Percentiles rank a stretch among this genome's conserved stretches.
These are phyloP conservation scores for Petromus typicus DNA, from an alignment of 2,113 vertebrate species.

Conservation along the genomic window DNA sequence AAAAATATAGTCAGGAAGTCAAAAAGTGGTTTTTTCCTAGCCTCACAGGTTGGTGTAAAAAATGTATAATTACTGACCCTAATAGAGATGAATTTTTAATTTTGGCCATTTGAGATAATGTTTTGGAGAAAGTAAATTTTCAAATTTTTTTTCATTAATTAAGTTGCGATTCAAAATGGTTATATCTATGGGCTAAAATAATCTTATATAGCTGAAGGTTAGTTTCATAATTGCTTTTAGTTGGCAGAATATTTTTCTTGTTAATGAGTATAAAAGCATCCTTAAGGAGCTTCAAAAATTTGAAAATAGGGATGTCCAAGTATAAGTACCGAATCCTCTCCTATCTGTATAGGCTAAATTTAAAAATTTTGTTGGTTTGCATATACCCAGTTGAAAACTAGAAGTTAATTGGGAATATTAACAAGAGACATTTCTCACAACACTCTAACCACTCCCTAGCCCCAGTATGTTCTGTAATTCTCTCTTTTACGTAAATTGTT, in stretches of 20 bases:
- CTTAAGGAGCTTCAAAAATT: neutral
- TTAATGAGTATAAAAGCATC: conserved; percentile 20
- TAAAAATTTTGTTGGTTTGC: conserved; percentile 1
- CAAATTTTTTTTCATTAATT: conserved; percentile 48
- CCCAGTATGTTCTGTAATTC: conserved; percentile 26
- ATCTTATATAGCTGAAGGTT: conserved; percentile 35
- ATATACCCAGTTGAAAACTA: neutral
- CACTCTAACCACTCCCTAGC: neutral
- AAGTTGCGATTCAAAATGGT: conserved; percentile 17
- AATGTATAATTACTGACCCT: neutral
- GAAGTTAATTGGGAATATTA: conserved; percentile 58
- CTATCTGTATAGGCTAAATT: conserved; percentile 19
- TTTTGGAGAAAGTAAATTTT: conserved; percentile 59
- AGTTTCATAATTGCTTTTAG: conserved; percentile 39
- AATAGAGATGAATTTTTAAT: conserved; percentile 28
- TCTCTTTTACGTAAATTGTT: conserved; percentile 41
- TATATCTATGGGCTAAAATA: neutral
- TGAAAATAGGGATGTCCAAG: conserved; percentile 18
- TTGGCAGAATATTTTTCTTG: conserved; percentile 49
- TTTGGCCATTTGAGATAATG: conserved; percentile 43
- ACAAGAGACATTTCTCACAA: neutral
- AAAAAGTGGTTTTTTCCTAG: neutral
- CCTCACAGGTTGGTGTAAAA: conserved; percentile 37
- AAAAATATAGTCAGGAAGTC: neutral
- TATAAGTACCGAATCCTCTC: conserved; percentile 1